Conservation (phyloP, 2,888 invertebrate species). For the Drosophila phalerata region DNA sequence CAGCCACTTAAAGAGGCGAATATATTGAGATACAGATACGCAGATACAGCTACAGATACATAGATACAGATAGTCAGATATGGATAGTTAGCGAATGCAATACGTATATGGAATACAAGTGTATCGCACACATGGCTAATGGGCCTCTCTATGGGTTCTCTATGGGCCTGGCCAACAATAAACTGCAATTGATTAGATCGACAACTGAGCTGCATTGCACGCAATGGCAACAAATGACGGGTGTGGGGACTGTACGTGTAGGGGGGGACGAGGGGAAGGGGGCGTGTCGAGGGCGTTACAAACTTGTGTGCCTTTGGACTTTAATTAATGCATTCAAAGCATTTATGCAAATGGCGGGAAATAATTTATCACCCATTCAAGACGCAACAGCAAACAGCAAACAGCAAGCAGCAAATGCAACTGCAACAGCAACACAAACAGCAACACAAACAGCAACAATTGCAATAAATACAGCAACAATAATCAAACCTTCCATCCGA, state of each 20-base stretch:
- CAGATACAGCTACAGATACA: constrained; percentile 33
- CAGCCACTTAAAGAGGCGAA: constrained; percentile 75
- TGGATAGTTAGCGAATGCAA: constrained; percentile 40
- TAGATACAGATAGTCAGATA: constrained; percentile 46
- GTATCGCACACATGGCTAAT: constrained; percentile 68
- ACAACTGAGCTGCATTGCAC: constrained; percentile 50
- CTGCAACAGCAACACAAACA: constrained; percentile 30
- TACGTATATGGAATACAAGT: constrained; percentile 62
- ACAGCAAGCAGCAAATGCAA: constrained; percentile 41
- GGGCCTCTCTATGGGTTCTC: constrained; percentile 64
- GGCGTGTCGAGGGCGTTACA: constrained; percentile 67
- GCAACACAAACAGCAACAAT: constrained; percentile 31
- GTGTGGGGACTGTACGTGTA: constrained; percentile 18
- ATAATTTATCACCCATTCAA: constrained; percentile 84
- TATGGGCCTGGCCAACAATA: constrained; percentile 79
- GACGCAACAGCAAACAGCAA: constrained; percentile 58
- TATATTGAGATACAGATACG: constrained; percentile 67
- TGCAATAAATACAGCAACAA: constrained; percentile 44
- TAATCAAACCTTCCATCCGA: constrained; percentile 71
- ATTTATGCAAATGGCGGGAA: constrained; percentile 84
- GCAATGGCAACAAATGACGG: constrained; percentile 49
- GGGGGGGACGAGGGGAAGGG: constrained; percentile 25
- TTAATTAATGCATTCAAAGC: constrained; percentile 83
- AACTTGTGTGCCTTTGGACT: constrained; percentile 74
- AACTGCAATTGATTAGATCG: constrained; percentile 80